Percentiles rank a stretch among this genome's conserved stretches.
phyloP scores from a whole-genome alignment of 2,113 vertebrate species.

The Neofelis nebulosa region DNA sequence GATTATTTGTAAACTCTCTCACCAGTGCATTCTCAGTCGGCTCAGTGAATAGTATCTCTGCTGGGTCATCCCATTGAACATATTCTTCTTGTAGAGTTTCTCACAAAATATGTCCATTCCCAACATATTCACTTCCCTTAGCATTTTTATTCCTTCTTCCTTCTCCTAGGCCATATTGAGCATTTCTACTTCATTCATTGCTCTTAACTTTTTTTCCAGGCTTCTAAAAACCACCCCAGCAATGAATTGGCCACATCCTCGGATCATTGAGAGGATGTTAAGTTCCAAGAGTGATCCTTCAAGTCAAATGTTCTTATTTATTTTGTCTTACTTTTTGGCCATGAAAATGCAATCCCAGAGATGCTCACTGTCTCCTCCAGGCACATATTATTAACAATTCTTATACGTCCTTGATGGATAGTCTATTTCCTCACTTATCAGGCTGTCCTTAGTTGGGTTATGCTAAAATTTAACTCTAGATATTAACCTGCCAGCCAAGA shows the following conservation, averaged over 20 bases:
- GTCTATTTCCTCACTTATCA: neutral
- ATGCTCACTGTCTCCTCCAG: neutral
- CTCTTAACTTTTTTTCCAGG: neutral
- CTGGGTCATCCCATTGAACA: neutral
- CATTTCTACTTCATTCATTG: neutral
- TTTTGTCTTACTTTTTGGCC: neutral
- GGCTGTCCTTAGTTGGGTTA: neutral
- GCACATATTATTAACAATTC: neutral
- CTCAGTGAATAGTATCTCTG: neutral
- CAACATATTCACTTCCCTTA: neutral
- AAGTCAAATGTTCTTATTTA: neutral
- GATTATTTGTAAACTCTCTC: neutral
- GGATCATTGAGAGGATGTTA: neutral
- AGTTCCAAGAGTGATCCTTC: neutral
- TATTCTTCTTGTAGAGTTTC: neutral
- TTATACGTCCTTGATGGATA: neutral
- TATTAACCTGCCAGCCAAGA: neutral
- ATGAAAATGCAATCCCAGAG: neutral
- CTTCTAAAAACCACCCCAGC: neutral
- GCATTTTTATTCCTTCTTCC: neutral
- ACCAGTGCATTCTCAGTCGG: neutral
- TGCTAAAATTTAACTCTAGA: neutral
- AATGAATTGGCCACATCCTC: neutral
- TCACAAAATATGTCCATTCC: neutral
- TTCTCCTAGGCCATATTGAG: neutral